phyloP scores from a whole-genome alignment of 30 jellyfish, hydroid and myxozoan species.

The Aurelia sp. region DNA sequence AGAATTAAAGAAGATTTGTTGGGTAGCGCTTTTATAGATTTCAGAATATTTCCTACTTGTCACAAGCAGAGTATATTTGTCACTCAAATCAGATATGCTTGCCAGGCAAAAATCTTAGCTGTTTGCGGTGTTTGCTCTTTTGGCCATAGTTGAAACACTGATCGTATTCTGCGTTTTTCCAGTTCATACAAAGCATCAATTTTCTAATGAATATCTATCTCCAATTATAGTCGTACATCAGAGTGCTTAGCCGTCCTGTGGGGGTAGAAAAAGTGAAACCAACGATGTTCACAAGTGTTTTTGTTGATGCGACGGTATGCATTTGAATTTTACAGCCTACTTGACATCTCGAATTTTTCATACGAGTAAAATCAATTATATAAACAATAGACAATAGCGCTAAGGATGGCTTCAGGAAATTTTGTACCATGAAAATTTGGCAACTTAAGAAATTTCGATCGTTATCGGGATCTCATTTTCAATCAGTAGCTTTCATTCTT shows the following conservation, averaged over 20 bases:
- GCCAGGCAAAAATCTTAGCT: neutral
- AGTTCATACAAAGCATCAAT: neutral
- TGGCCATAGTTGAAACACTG: too few relatives aligned
- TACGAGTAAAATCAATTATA: too few relatives aligned
- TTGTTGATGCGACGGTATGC: conserved; percentile 95
- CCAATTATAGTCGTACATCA: conserved; percentile 68
- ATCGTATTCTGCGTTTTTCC: too few relatives aligned
- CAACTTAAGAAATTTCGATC: too few relatives aligned
- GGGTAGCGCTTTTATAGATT: neutral
- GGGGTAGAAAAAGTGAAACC: conserved; percentile 77
- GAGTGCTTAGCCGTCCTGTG: conserved; percentile 91
- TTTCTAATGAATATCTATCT: neutral
- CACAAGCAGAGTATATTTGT: neutral
- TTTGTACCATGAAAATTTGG: too few relatives aligned
- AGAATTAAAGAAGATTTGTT: neutral
- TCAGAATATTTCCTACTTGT: neutral
- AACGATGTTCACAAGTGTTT: conserved; percentile 87
- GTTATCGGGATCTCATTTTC: too few relatives aligned
- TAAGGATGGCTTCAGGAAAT: too few relatives aligned
- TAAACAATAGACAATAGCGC: too few relatives aligned
- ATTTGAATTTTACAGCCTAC: neutral
- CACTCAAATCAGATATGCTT: neutral
- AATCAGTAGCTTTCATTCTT: too few relatives aligned
- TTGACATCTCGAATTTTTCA: too few relatives aligned
- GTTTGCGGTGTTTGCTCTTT: too few relatives aligned